Evolutionary conservation across 2,797 vertebrate genomes (phyloP), one percentile per base, ranked within the genome.

Genomic region (Sebastes elongatus): DNA sequence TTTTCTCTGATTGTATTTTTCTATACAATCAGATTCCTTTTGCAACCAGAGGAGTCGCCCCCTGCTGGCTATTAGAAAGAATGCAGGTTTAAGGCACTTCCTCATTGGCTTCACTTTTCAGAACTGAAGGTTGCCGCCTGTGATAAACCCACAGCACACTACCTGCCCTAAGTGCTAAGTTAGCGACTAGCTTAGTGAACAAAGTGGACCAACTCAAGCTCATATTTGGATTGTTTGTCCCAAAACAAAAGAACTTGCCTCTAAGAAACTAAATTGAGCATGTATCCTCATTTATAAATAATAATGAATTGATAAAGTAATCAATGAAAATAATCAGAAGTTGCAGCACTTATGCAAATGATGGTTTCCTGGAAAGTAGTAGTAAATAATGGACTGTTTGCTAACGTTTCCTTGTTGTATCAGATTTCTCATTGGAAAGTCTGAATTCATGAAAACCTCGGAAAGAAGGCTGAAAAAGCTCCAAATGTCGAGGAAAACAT

Each of bases 301-400:
- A 32, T 20, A 32, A 32, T 32, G 0, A 10, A 32, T n/a, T 2
- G 18, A 7, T n/a, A 11, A 61, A 10, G 0, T 20, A 60, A 60
- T 30, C 28, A 0, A 5, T n/a, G 20, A 13, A 33, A 56, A 57
- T 25, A 9, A 59, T 18, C 22, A 42, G 8, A 46, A 42, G 22
- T 18, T 6, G 35, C 35, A 46, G 23, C 22, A 0, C 1, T 63
- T 35, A 14, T 10, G 0, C 0, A 67, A 52, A 30, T 22, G 1
- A 11, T 52, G 18, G 42, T 49, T 66, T 70, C 8, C 67, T 33
- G 60, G 3, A 11, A 68, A 53, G 46, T 49, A 49, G 46, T 49
- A 49, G 46, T 49, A 49, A 49, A 0, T 49, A 49, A 49, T 49
- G 46, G 46, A 20, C 46, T 49, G 46, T 20, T 20, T 49, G 46